Evolutionary conservation across 2,888 invertebrate species (phyloP).

Genomic region (Leptopterna dolabrata): DNA sequence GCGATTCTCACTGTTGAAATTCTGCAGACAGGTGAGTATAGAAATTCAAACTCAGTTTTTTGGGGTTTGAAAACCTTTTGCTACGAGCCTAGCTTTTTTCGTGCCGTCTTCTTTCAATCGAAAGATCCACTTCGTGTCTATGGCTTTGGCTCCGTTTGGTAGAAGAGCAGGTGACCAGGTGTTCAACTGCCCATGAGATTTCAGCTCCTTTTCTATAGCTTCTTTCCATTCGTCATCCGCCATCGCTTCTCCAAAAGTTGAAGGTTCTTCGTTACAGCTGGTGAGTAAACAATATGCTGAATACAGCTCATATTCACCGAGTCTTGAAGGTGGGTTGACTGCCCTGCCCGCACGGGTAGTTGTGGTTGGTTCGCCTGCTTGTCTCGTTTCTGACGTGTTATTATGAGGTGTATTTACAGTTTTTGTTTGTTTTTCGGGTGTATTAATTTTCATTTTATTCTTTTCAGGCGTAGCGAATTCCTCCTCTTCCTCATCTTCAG

Average conservation of each 20-base stretch:
- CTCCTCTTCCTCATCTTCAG: neutral
- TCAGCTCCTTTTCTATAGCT: conserved; percentile 3
- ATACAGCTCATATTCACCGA: neutral
- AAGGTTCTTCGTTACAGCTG: conserved; percentile 29
- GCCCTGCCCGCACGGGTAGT: neutral
- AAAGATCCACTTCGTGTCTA: too few relatives aligned
- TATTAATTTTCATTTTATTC: neutral
- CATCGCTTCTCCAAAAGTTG: conserved; percentile 50
- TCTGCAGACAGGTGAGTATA: conserved; percentile 6
- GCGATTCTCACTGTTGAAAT: conserved; percentile 20
- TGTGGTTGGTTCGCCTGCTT: neutral
- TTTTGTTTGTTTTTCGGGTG: too few relatives aligned
- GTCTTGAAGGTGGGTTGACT: too few relatives aligned
- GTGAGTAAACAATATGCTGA: neutral
- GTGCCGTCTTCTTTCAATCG: too few relatives aligned
- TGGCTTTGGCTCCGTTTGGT: neutral
- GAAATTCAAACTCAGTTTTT: neutral
- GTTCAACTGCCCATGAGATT: neutral
- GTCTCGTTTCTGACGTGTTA: neutral
- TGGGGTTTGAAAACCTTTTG: neutral
- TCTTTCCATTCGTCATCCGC: neutral
- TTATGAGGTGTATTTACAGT: neutral
- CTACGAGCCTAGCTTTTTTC: conserved; percentile 1
- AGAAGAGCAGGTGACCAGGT: conserved; percentile 10
- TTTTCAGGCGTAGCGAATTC: neutral